phyloP scores from a whole-genome alignment of 1,140 invertebrate genomes.

The Diabrotica undecimpunctata region DNA sequence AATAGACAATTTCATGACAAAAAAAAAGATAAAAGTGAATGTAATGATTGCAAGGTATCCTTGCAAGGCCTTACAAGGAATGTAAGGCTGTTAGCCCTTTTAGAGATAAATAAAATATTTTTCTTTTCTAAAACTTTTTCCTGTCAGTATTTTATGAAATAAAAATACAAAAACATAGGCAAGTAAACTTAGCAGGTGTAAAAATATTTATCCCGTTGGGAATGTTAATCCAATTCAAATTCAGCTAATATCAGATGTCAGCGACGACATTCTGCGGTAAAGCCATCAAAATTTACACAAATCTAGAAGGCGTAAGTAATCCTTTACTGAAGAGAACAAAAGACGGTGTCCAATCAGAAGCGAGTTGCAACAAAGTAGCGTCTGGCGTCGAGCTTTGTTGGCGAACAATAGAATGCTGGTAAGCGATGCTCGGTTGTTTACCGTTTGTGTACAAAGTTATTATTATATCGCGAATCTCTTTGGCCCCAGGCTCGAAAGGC shows the following conservation, averaged over 20 bases:
- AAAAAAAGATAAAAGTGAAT: too few species aligned
- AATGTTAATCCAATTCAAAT: not conserved
- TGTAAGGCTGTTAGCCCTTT: too few species aligned
- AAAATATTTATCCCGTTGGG: too few species aligned
- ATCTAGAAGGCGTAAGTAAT: constrained; percentile 39
- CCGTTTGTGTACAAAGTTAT: constrained; percentile 40
- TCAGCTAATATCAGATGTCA: constrained; percentile 6
- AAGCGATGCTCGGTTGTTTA: constrained; percentile 42
- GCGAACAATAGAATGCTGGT: constrained; percentile 37
- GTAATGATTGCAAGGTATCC: too few species aligned
- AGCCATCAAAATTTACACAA: constrained; percentile 26
- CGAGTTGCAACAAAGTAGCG: constrained; percentile 40
- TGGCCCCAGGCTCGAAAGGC: constrained; percentile 32
- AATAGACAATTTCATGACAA: too few species aligned
- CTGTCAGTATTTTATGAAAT: too few species aligned
- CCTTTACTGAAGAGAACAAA: constrained; percentile 40
- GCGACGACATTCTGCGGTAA: constrained; percentile 1
- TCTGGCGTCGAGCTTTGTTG: constrained; percentile 42
- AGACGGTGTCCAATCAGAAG: constrained; percentile 39
- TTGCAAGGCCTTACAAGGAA: too few species aligned
- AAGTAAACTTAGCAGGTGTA: too few species aligned
- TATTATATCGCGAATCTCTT: constrained; percentile 36
- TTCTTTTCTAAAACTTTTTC: too few species aligned
- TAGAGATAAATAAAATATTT: too few species aligned
- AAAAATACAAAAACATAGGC: too few species aligned